phyloP scores from a whole-genome alignment of 2,888 invertebrate genomes.

The Lepidochitona cinerea region DNA sequence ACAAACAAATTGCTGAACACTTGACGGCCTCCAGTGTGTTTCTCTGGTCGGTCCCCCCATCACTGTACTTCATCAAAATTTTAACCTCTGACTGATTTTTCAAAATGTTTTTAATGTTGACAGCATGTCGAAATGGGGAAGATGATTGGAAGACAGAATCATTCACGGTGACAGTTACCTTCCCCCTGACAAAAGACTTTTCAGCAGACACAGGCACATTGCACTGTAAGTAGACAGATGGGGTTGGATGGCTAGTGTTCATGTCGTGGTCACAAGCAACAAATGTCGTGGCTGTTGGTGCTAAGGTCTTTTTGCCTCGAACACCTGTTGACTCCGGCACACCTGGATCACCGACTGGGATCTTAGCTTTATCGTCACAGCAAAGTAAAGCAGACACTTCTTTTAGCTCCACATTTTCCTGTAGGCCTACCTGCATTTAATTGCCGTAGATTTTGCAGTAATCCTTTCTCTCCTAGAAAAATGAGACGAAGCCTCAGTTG shows the following conservation, averaged over 20 bases:
- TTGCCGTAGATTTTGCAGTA: constrained; percentile 20
- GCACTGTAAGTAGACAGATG: constrained; percentile 23
- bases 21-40: neutral
- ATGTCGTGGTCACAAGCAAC: constrained; percentile 35
- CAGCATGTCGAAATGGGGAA: constrained; percentile 28
- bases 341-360: constrained; percentile 25
- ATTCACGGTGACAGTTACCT: constrained; percentile 14
- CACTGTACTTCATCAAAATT: neutral
- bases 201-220: constrained; percentile 13
- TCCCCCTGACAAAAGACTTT: constrained; percentile 27
- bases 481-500: constrained; percentile 24
- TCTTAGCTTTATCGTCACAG: constrained; percentile 35
- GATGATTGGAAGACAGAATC: constrained; percentile 32
- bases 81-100: neutral
- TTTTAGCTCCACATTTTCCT: neutral
- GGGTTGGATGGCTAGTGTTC: constrained; percentile 17
- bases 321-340: constrained; percentile 25
- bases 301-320: constrained; percentile 22
- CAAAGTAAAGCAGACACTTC: constrained; percentile 12
- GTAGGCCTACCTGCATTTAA: constrained; percentile 30
- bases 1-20: constrained; percentile 21
- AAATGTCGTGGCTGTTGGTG: constrained; percentile 13
- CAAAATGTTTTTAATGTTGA: neutral
- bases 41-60: neutral
- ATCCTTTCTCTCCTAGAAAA: constrained; percentile 22